phyloP scores from a whole-genome alignment of 2,888 invertebrate genomes.

The Malacosoma neustria region DNA sequence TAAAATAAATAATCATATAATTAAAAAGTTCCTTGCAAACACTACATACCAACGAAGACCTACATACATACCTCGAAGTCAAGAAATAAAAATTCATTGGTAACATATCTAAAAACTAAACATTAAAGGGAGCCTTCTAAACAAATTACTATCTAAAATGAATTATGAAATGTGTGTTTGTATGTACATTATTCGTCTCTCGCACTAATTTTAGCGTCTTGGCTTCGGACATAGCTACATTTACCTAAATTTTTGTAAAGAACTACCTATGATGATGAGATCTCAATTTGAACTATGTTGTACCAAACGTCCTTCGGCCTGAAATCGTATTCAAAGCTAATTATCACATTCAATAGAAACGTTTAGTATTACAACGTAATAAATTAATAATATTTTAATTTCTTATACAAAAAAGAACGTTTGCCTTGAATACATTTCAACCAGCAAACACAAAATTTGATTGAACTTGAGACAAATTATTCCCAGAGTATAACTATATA shows the following conservation, averaged over 20 bases:
- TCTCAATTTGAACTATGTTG: slow-evolving; percentile 70
- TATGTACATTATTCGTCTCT: slow-evolving; percentile 30
- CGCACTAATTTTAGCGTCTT: slow-evolving; percentile 60
- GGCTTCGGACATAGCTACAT: slow-evolving; percentile 65
- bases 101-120: slow-evolving; percentile 64
- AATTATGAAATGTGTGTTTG: slow-evolving; percentile 16
- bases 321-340: slow-evolving; percentile 49
- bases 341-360: slow-evolving; percentile 60
- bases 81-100: slow-evolving; percentile 64
- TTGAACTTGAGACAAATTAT: no score
- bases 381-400: slow-evolving; percentile 28
- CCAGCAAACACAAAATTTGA: slow-evolving; percentile 18
- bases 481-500: no score
- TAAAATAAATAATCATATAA: slow-evolving; percentile 9
- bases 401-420: slow-evolving; percentile 22
- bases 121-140: slow-evolving; percentile 50
- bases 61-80: slow-evolving; percentile 34
- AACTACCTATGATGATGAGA: slow-evolving; percentile 70
- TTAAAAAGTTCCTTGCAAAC: slow-evolving; percentile 2
- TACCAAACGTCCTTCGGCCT: slow-evolving; percentile 48
- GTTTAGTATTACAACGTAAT: slow-evolving; percentile 38
- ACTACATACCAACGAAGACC: slow-evolving; percentile 12
- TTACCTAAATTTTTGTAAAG: slow-evolving; percentile 59
- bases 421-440: slow-evolving; percentile 27
- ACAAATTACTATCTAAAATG: slow-evolving; percentile 15